These are phyloP conservation scores for Alcis repandata DNA, from an alignment of 2,888 invertebrate species.

Conservation along the genomic window DNA sequence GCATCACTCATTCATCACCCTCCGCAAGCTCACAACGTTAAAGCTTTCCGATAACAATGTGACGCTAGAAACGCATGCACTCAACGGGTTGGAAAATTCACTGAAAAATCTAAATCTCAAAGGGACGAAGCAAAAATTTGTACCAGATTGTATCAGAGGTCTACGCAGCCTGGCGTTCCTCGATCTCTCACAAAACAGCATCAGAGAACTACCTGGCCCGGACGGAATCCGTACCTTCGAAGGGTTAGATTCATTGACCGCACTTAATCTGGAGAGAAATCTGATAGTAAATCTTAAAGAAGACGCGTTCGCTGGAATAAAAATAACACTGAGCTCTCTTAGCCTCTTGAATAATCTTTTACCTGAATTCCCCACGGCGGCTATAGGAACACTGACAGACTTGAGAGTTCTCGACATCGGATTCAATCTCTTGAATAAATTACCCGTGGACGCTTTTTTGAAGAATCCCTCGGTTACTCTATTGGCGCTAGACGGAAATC, in stretches of 20 bases:
- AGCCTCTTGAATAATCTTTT: conserved; percentile 96
- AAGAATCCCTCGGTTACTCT: conserved; percentile 94
- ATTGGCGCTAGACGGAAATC: conserved; percentile 96
- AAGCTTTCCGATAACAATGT: conserved; percentile 96
- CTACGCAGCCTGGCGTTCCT: conserved; percentile 93
- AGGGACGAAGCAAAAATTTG: conserved; percentile 92
- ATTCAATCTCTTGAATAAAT: conserved; percentile 94
- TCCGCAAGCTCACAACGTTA: conserved; percentile 91
- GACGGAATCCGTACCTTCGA: conserved; percentile 90
- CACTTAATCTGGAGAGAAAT: conserved; percentile 95
- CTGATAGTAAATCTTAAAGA: conserved; percentile 92
- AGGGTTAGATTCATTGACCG: conserved; percentile 93
- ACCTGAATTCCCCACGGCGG: conserved; percentile 94
- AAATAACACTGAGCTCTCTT: conserved; percentile 93
- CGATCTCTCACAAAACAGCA: conserved; percentile 95
- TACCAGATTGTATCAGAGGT: conserved; percentile 93
- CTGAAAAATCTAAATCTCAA: conserved; percentile 96
- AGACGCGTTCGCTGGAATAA: conserved; percentile 92
- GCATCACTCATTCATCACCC: conserved; percentile 91
- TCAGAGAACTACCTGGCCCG: conserved; percentile 92
- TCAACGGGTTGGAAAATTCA: conserved; percentile 92
- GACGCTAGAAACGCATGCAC: conserved; percentile 89
- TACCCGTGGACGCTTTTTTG: conserved; percentile 93
- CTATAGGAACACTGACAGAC: conserved; percentile 92
- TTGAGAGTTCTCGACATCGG: conserved; percentile 96